These are phyloP conservation scores for Erethizon dorsatum DNA, from an alignment of 2,797 vertebrate species.

Conservation along the genomic window DNA sequence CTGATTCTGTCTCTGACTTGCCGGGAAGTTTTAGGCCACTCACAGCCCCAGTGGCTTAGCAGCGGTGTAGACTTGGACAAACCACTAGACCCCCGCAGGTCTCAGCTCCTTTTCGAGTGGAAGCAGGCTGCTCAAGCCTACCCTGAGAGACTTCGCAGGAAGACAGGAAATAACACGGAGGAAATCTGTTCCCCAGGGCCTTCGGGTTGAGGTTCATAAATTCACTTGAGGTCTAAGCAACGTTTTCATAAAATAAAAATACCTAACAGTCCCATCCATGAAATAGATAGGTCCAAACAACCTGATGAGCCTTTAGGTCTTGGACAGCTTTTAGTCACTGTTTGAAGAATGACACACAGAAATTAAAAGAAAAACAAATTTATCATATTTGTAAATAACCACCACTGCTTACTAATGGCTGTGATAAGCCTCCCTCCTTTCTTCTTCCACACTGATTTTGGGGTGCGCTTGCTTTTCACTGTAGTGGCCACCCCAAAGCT, in stretches of 20 bases:
- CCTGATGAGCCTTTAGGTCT: background rate
- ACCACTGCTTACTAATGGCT: background rate
- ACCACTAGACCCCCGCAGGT: background rate
- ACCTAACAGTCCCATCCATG: background rate
- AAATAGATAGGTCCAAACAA: background rate
- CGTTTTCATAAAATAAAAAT: conserved; percentile 39
- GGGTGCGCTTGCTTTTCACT: background rate
- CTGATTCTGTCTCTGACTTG: background rate
- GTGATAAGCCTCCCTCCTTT: background rate
- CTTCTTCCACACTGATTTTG: background rate
- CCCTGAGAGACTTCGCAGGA: background rate
- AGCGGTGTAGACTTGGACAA: background rate
- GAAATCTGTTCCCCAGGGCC: background rate
- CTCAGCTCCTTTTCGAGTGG: background rate
- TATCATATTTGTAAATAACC: conserved; percentile 20
- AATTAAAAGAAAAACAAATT: background rate
- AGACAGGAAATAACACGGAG: background rate
- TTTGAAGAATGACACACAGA: background rate
- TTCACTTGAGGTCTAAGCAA: background rate
- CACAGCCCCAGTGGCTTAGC: background rate
- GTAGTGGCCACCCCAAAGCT: background rate
- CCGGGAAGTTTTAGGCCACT: conserved; percentile 40
- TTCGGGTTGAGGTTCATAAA: background rate
- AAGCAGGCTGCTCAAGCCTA: background rate
- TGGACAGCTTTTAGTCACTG: background rate